A percentile compares a stretch with the other conserved stretches of the same genome.
phyloP scores from a whole-genome alignment of 2,888 invertebrate genomes.

The Catocala nupta region DNA sequence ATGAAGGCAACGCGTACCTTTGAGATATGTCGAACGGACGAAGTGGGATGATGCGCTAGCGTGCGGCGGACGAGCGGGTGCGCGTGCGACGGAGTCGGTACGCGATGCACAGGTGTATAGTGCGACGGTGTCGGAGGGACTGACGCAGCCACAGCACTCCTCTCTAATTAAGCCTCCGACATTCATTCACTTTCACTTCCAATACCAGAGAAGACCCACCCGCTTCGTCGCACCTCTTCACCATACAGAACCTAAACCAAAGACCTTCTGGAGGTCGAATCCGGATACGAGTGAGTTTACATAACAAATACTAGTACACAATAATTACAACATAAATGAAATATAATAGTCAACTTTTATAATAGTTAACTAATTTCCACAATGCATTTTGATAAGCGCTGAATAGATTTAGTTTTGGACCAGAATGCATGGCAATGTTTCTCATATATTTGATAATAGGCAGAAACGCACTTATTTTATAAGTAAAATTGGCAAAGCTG shows the following conservation, averaged over 20 bases:
- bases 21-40: slow-evolving; percentile 54
- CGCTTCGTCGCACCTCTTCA: slow-evolving; percentile 73
- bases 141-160: slow-evolving; percentile 81
- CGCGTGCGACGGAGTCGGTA: slow-evolving; percentile 49
- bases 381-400: slow-evolving; percentile 17
- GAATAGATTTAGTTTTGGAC: not conserved
- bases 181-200: slow-evolving; percentile 88
- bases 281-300: slow-evolving; percentile 74
- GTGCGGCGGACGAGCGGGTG: slow-evolving; percentile 48
- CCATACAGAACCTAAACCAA: slow-evolving; percentile 60
- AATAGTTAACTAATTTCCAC: slow-evolving; percentile 31
- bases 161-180: slow-evolving; percentile 87
- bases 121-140: slow-evolving; percentile 81
- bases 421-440: no score
- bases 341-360: slow-evolving; percentile 35
- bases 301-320: slow-evolving; percentile 60
- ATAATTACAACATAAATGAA: slow-evolving; percentile 46
- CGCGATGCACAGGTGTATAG: slow-evolving; percentile 70
- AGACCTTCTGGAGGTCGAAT: slow-evolving; percentile 85
- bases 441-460: no score
- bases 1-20: slow-evolving; percentile 72
- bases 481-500: no score
- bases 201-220: slow-evolving; percentile 81
- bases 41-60: slow-evolving; percentile 51
- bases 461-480: no score